Base-by-base conservation (phyloP, 2,113 vertebrate species). In the Periophthalmus modestus region DNA sequence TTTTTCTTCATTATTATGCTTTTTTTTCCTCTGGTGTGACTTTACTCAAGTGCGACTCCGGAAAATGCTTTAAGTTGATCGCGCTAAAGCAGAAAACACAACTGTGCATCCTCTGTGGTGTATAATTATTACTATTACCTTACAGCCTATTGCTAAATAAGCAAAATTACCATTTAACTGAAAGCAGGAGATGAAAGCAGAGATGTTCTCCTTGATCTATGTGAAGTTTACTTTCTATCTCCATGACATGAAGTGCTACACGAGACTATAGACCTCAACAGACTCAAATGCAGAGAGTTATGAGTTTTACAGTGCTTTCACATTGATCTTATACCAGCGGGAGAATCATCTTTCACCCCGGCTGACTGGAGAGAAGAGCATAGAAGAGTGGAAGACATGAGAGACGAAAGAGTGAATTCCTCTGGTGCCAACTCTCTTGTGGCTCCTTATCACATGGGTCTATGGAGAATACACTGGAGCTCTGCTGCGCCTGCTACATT, bases 391-490 rank as follows among this genome's bases (percentile, higher is more conserved):
- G 66, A 39, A 69, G 24, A 68, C 66, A n/a, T 10, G 69, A 71
- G 69, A 65, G 33, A 71, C 52, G 43, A 83, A 59, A 69, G 75
- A 75, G 58, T 67, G 74, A 23, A 78, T 80, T 74, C 72, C 77
- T 69, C 73, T 19, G 73, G 78, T 82, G 77, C 73, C 63, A 39
- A 74, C 69, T 85, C 83, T 80, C 80, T 58, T 61, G 72, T 75
- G 80, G 21, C 76, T 79, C 82, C 82, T 89, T 85, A 82, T 90
- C 74, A 82, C 79, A 89, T 63, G 85, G 81, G 77, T 58, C 85
- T 80, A 69, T 71, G 72, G 85, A 82, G 82, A 78, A 77, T 74
- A 78, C 43, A 82, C 66, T 34, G 65, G 78, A 50, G 39, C 77
- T 85, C 54, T 16, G 36, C 18, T 18, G 5, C 65, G 61, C 70